These are phyloP conservation scores for Holothuria glaberrima DNA, from an alignment of 35 echinoderm and acorn worm genomes.

Conservation along the genomic window DNA sequence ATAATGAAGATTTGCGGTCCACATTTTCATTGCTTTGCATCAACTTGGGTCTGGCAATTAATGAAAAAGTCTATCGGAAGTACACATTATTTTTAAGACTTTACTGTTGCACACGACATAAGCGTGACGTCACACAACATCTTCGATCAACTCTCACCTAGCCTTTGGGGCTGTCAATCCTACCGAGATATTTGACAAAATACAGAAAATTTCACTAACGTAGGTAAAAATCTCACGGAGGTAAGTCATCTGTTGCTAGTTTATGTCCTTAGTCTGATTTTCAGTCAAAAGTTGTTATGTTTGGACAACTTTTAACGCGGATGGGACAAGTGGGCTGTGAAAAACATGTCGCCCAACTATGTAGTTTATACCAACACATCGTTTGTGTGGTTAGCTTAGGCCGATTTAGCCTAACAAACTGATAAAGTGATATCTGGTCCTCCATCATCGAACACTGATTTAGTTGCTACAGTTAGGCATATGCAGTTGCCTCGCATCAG, in stretches of 20 bases:
- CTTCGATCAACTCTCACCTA: conserved; percentile 48
- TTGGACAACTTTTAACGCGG: conserved; percentile 21
- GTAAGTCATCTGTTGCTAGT: conserved; percentile 18
- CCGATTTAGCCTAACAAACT: conserved; percentile 14
- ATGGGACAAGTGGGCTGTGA: conserved; percentile 50
- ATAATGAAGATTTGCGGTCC: no score
- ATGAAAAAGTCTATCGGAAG: no score
- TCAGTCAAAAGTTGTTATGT: conserved; percentile 16
- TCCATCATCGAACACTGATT: no score
- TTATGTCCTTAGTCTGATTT: conserved; percentile 1
- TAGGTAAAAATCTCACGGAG: conserved; percentile 14
- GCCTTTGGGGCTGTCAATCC: neutral
- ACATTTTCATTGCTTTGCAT: neutral
- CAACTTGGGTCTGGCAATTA: neutral
- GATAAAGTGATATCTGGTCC: no score
- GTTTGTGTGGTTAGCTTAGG: conserved; percentile 35
- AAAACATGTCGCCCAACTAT: conserved; percentile 42
- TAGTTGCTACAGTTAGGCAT: no score
- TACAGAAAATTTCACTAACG: conserved; percentile 22
- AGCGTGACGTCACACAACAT: conserved; percentile 53
- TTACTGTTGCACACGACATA: neutral
- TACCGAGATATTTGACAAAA: neutral
- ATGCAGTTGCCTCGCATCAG: no score
- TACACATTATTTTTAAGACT: neutral
- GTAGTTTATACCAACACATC: conserved; percentile 8